phyloP scores from a whole-genome alignment of 2,888 invertebrate genomes.

The Byasa hedistus region DNA sequence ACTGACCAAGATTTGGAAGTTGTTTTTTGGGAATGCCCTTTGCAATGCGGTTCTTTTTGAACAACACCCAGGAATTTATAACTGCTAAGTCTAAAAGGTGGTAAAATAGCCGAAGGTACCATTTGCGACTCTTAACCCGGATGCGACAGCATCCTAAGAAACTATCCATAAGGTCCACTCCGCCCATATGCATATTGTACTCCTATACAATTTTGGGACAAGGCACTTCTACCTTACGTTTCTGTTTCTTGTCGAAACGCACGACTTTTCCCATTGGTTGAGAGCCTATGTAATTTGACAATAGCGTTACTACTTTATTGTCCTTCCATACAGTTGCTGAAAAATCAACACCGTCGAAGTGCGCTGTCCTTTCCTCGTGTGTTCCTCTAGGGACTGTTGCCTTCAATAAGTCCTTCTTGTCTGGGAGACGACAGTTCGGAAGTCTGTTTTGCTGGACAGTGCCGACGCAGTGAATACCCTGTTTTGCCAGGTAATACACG shows the following conservation, averaged over 20 bases:
- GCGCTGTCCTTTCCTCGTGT: conserved; percentile 43
- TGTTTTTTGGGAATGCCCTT: conserved; percentile 30
- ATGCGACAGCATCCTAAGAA: conserved; percentile 34
- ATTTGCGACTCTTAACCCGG: conserved; percentile 32
- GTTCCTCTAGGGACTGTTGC: conserved; percentile 42
- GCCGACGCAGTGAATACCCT: conserved; percentile 40
- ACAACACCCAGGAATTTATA: no score
- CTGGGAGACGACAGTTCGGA: conserved; percentile 44
- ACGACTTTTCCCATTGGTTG: conserved; percentile 41
- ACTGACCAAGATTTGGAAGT: conserved; percentile 28
- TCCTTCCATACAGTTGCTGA: conserved; percentile 43
- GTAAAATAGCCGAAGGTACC: conserved; percentile 32
- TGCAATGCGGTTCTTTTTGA: conserved; percentile 30
- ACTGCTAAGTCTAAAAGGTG: conserved; percentile 32
- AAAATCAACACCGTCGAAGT: conserved; percentile 42
- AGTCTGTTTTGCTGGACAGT: conserved; percentile 45
- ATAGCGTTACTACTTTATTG: conserved; percentile 45
- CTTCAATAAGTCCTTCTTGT: conserved; percentile 41
- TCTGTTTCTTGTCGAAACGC: conserved; percentile 44
- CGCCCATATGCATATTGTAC: conserved; percentile 41
- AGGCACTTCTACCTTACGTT: conserved; percentile 44
- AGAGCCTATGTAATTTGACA: conserved; percentile 34
- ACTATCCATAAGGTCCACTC: conserved; percentile 35
- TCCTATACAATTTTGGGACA: conserved; percentile 48
- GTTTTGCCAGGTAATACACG: conserved; percentile 40